A percentile compares a stretch with the other conserved stretches of the same genome.
Evolutionary conservation across 1,140 invertebrate species (phyloP).

Genomic region (Magallana angulata): DNA sequence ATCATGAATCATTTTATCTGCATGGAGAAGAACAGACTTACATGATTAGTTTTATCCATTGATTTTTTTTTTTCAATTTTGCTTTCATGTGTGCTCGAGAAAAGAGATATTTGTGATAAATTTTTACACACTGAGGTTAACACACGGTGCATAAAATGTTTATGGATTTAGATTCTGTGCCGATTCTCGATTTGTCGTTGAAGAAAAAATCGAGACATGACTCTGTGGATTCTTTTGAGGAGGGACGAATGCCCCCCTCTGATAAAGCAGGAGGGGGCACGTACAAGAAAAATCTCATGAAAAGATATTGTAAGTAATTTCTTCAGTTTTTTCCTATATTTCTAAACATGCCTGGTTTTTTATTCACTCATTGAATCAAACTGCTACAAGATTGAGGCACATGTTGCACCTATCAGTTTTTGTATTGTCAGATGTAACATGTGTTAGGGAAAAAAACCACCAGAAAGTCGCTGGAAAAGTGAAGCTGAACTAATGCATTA

Average conservation of each 20-base stretch:
- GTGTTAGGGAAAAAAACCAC: not conserved
- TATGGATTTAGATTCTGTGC: constrained; percentile 55
- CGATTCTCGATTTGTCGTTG: constrained; percentile 65
- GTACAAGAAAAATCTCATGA: constrained; percentile 59
- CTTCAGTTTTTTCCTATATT: not conserved
- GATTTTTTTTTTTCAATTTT: constrained; percentile 15
- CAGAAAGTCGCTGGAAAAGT: not conserved
- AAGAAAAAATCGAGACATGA: constrained; percentile 59
- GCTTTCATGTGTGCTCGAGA: constrained; percentile 17
- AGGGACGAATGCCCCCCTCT: constrained; percentile 54
- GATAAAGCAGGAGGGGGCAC: constrained; percentile 43
- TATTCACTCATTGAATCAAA: not conserved
- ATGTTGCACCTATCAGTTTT: constrained; percentile 10
- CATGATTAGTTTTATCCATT: constrained; percentile 19
- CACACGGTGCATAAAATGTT: constrained; percentile 27
- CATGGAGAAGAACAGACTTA: constrained; percentile 28
- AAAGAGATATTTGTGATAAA: constrained; percentile 11
- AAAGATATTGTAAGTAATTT: constrained; percentile 58
- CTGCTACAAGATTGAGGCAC: not conserved
- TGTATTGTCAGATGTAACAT: not conserved
- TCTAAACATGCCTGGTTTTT: not conserved
- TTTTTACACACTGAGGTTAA: not conserved
- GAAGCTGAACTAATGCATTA: not conserved
- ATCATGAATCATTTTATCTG: constrained; percentile 33
- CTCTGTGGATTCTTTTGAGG: constrained; percentile 57